Base-by-base conservation (phyloP, 2,888 invertebrate species). In the Acrocyrtus sp. region DNA sequence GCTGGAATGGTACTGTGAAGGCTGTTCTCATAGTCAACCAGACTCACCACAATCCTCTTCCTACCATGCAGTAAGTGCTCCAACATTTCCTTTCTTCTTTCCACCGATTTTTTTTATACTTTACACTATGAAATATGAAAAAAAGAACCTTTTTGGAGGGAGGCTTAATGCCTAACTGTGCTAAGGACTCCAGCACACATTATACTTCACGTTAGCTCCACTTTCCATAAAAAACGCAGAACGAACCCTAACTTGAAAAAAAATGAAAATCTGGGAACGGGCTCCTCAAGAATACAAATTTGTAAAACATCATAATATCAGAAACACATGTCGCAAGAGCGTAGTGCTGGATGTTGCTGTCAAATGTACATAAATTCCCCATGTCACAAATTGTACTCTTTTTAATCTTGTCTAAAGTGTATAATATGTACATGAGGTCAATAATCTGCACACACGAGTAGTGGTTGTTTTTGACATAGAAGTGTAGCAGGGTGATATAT, bases 1-100 rank as follows among this genome's bases (percentile, higher is more conserved):
- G 80, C 84, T 90, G 81, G 89, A 89, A 83, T 90, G 90, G 90
- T 84, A 86, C 67, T 82, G 82, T 72, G 72, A 73, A 41, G 82
- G 82, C 48, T 82, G 83, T 68, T 68, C 72, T 19, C 72, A 72
- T 45, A 72, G 41, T 29, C 43, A 58, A 24, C 61, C 80, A 6
- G 75, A 76, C 53, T 51, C 60, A 48, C 61, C 73, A 19, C 72
- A 75, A 43, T 73, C 73, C 66, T 67, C 77, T 24, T 69, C 69
- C 47, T 75, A 73, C 45, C 77, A 66, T 51, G 74, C 57, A 50
- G 77, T 73, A 69, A 78, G 58, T 60, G 24, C 39, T 61, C 48
- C 22, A 61, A 61, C 69, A 39, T 61, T 70, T 62, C 62, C 48
- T 67, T 39, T 41, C 56, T 22, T 56, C 57, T 26, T 39, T 22